Evolutionary conservation across 1,140 invertebrate genomes (phyloP).

Genomic region (Sipha flava): DNA sequence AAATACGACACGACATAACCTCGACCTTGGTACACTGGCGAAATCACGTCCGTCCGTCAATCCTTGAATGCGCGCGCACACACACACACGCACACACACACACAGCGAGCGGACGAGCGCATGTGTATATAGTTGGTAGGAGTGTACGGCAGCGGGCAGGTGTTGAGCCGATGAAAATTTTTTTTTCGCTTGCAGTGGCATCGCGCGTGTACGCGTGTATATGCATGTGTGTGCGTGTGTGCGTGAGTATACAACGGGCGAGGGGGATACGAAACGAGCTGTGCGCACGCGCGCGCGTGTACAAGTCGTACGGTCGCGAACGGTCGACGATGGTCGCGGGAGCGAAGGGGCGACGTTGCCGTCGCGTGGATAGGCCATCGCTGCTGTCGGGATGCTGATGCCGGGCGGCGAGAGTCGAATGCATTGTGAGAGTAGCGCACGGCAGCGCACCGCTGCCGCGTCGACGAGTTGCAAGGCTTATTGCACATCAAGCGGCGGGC

Average conservation of each 20-base stretch:
- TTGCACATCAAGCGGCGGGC: neutral
- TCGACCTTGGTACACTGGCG: slow-evolving; percentile 16
- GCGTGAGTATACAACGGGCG: neutral
- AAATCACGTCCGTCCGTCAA: neutral
- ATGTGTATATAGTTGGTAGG: too few species aligned
- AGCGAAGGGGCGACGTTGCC: neutral
- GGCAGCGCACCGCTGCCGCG: too few species aligned
- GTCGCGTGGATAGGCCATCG: neutral
- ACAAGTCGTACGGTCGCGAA: neutral
- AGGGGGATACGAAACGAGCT: neutral
- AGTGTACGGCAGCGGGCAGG: neutral
- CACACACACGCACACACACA: neutral
- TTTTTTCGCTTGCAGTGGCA: neutral
- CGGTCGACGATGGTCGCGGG: too few species aligned
- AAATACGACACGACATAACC: neutral
- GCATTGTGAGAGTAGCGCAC: neutral
- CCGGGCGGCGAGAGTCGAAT: neutral
- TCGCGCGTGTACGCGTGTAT: neutral
- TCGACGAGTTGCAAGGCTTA: neutral
- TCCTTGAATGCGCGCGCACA: neutral
- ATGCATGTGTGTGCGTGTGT: neutral
- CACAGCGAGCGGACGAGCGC: too few species aligned
- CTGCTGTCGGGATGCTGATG: neutral
- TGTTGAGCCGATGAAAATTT: neutral
- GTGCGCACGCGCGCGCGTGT: neutral